Percentiles rank a stretch among this genome's conserved stretches.
Conservation (phyloP, 2,113 vertebrate species). For the Aleadryas rufinucha region DNA sequence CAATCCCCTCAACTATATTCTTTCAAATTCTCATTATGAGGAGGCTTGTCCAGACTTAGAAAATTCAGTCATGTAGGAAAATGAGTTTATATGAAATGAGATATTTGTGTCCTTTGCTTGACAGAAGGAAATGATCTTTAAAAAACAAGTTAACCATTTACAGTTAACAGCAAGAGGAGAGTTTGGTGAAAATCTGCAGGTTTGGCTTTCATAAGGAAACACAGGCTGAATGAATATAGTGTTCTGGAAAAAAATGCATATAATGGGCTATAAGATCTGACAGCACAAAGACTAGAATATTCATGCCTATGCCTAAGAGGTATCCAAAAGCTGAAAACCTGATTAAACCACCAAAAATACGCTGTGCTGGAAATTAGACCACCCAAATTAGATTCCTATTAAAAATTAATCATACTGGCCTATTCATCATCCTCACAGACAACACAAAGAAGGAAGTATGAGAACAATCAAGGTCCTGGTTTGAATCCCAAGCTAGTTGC, state of each 20-base stretch:
- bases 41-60: background rate
- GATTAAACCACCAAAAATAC: slow-evolving; percentile 43
- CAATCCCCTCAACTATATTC: background rate
- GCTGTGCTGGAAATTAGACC: slow-evolving; percentile 12
- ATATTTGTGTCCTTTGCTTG: background rate
- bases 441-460: background rate
- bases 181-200: background rate
- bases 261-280: background rate
- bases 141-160: background rate
- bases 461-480: background rate
- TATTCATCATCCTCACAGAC: slow-evolving; percentile 36
- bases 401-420: slow-evolving; percentile 36
- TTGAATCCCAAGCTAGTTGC: background rate
- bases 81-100: background rate
- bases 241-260: background rate
- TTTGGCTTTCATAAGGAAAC: background rate
- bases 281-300: slow-evolving; percentile 23
- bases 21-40: background rate
- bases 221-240: background rate
- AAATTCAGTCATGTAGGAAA: slow-evolving; percentile 3
- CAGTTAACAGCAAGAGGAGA: background rate
- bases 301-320: slow-evolving; percentile 10
- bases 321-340: slow-evolving; percentile 35
- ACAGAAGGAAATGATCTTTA: background rate
- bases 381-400: slow-evolving; percentile 50